phyloP scores from a whole-genome alignment of 2,113 vertebrate genomes.

The Prunella himalayana region DNA sequence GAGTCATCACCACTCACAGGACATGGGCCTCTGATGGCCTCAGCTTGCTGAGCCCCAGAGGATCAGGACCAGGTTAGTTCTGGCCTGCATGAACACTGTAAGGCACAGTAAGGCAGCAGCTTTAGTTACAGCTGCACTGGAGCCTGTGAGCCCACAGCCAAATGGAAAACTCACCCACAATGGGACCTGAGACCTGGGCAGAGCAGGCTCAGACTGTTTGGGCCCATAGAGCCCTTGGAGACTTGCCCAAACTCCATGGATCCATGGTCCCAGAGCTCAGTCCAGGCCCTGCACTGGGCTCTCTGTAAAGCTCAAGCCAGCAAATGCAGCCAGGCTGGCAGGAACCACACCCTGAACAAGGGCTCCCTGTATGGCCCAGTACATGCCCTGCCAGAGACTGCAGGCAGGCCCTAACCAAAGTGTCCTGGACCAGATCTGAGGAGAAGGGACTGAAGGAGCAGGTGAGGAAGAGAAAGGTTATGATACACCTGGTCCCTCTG shows the following conservation, averaged over 20 bases:
- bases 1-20: background rate
- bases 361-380: background rate
- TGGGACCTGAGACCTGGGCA: accelerated
- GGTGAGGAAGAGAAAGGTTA: background rate
- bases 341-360: background rate
- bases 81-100: background rate
- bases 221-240: too few relatives aligned
- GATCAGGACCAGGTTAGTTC: background rate
- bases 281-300: background rate
- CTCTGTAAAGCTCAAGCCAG: background rate
- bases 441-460: background rate
- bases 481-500: background rate
- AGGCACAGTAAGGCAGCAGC: background rate
- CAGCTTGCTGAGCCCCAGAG: background rate
- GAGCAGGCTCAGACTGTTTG: background rate
- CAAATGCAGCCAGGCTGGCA: background rate
- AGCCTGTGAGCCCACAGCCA: background rate
- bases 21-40: background rate
- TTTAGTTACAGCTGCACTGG: background rate
- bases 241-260: background rate
- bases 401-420: background rate
- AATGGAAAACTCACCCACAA: background rate
- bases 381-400: background rate
- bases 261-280: background rate
- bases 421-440: background rate